Evolutionary conservation across 2,113 vertebrate genomes (phyloP).

Genomic region (Genyomyrus donnyi): DNA sequence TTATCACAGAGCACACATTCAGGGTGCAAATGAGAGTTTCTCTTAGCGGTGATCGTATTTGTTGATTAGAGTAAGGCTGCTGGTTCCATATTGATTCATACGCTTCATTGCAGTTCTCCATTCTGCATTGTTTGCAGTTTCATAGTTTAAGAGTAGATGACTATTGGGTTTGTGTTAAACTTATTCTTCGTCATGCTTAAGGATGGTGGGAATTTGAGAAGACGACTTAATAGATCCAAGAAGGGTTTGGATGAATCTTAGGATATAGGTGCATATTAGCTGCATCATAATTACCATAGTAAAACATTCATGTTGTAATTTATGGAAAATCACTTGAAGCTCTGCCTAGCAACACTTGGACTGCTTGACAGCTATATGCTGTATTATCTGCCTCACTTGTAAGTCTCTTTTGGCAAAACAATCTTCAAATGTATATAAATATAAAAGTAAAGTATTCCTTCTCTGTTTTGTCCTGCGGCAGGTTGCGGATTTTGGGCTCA

Average conservation of each 20-base stretch:
- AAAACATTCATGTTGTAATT: background rate
- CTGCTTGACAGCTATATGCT: background rate
- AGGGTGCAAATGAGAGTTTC: background rate
- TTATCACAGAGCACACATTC: background rate
- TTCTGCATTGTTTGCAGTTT: constrained; percentile 1
- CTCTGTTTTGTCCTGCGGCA: constrained; percentile 22
- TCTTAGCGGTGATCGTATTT: background rate
- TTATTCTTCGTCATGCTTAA: background rate
- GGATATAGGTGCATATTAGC: background rate
- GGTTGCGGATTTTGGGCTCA: constrained; percentile 94
- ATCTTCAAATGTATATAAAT: background rate
- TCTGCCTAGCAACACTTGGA: background rate
- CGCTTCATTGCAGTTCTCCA: background rate
- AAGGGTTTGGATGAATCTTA: background rate
- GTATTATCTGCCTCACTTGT: background rate
- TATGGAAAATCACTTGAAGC: background rate
- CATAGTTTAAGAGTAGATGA: background rate
- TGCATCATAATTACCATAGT: background rate
- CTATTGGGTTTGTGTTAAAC: background rate
- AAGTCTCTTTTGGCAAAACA: background rate
- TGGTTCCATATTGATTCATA: background rate
- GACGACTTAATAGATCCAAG: background rate
- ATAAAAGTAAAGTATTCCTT: background rate
- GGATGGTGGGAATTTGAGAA: background rate
- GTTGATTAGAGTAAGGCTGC: background rate